Evolutionary conservation across 2,888 invertebrate genomes (phyloP).

Genomic region (Eupithecia vulgata): DNA sequence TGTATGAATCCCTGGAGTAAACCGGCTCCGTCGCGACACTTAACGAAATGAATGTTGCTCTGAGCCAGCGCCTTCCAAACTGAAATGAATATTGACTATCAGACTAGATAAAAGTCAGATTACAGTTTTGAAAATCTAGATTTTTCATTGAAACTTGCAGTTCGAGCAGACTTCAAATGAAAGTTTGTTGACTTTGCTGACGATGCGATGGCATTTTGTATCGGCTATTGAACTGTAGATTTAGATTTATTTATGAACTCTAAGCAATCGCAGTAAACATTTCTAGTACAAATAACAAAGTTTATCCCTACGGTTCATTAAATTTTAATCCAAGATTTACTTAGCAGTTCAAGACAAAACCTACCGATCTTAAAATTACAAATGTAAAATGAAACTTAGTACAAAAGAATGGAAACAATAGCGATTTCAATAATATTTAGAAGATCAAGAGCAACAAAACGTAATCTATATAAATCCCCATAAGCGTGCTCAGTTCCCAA

Average conservation of each 20-base stretch:
- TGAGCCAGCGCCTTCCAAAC: slow-evolving; percentile 51
- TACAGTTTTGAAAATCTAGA: slow-evolving; percentile 9
- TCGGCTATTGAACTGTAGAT: background rate
- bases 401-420: background rate
- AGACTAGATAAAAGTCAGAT: slow-evolving; percentile 17
- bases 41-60: slow-evolving; percentile 59
- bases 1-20: slow-evolving; percentile 58
- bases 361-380: background rate
- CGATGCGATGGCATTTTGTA: background rate
- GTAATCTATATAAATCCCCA: slow-evolving; percentile 47
- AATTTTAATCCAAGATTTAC: background rate
- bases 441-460: slow-evolving; percentile 24
- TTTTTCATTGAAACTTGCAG: slow-evolving; percentile 5
- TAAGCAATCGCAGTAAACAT: background rate
- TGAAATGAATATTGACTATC: slow-evolving; percentile 48
- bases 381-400: background rate
- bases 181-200: slow-evolving; percentile 10
- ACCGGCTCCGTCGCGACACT: slow-evolving; percentile 51
- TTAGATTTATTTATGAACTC: background rate
- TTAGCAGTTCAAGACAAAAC: background rate
- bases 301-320: background rate
- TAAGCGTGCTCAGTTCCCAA: slow-evolving; percentile 41
- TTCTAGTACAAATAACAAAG: background rate
- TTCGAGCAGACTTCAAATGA: slow-evolving; percentile 1
- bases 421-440: slow-evolving; percentile 7